A percentile compares a stretch with the other conserved stretches of the same genome.
Conservation (phyloP, 2,797 vertebrate genomes). For the Acipenser transmontanus region DNA sequence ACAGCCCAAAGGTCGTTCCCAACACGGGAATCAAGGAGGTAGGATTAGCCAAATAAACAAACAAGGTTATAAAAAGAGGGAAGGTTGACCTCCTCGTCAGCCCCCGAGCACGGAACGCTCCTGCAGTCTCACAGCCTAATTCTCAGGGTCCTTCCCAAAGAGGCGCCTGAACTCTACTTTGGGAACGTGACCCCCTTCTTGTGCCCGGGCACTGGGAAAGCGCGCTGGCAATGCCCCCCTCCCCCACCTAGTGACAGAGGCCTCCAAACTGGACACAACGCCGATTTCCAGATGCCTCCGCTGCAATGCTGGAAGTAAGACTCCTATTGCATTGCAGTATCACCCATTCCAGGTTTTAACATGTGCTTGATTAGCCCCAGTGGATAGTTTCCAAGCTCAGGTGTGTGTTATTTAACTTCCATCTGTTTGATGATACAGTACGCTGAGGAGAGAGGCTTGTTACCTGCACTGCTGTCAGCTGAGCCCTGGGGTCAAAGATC, state of each 20-base stretch:
- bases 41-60: too few species aligned
- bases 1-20: too few species aligned
- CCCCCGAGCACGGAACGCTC: too few species aligned
- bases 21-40: too few species aligned
- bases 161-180: background rate
- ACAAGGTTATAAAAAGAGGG: background rate
- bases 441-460: constrained; percentile 11
- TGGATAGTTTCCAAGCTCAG: too few species aligned
- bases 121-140: too few species aligned
- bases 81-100: too few species aligned
- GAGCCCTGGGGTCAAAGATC: constrained; percentile 81
- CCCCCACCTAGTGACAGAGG: too few species aligned
- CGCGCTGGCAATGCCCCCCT: background rate
- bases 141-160: too few species aligned
- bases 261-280: background rate
- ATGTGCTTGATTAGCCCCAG: background rate
- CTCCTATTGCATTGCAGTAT: background rate
- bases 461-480: constrained; percentile 76
- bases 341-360: background rate
- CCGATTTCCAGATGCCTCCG: background rate
- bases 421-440: background rate
- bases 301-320: background rate
- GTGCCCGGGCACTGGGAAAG: background rate
- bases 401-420: background rate
- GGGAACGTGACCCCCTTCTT: background rate